phyloP scores from a whole-genome alignment of 2,888 invertebrate genomes.

The Phengaris alcon region DNA sequence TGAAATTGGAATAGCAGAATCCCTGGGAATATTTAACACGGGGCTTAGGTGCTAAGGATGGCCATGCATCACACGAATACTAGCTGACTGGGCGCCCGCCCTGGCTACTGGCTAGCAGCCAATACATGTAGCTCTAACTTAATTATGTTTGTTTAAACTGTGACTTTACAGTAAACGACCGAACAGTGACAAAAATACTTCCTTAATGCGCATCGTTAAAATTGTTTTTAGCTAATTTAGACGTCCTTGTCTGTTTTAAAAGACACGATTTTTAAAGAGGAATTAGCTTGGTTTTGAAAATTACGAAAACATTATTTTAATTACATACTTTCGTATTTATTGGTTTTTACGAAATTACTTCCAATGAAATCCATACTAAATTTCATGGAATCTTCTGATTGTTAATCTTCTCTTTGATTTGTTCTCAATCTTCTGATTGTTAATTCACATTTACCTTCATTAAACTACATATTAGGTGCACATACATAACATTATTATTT shows the following conservation, averaged over 20 bases:
- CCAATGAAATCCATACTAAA: no score
- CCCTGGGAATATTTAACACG: constrained; percentile 11
- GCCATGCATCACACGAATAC: constrained; percentile 11
- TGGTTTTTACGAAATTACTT: no score
- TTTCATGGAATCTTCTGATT: no score
- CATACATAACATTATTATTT: neutral
- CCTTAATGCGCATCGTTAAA: neutral
- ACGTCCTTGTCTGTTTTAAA: no score
- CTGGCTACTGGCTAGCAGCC: constrained; percentile 20
- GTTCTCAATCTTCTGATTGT: no score
- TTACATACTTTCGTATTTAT: no score
- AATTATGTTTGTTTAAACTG: constrained; percentile 28
- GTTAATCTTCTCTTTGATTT: no score
- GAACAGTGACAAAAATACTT: constrained; percentile 13
- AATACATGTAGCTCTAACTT: constrained; percentile 16
- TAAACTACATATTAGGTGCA: no score
- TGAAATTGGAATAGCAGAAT: constrained; percentile 16
- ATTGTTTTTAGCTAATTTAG: no score
- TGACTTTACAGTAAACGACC: constrained; percentile 26
- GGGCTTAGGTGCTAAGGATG: constrained; percentile 22
- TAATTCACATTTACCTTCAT: no score
- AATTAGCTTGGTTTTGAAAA: neutral
- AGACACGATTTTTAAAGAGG: neutral
- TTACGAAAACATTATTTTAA: no score
- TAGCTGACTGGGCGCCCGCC: constrained; percentile 16